Percentiles rank a stretch among this genome's conserved stretches.
These are phyloP conservation scores for Helleia helle DNA, from an alignment of 2,888 invertebrate species.

Conservation along the genomic window DNA sequence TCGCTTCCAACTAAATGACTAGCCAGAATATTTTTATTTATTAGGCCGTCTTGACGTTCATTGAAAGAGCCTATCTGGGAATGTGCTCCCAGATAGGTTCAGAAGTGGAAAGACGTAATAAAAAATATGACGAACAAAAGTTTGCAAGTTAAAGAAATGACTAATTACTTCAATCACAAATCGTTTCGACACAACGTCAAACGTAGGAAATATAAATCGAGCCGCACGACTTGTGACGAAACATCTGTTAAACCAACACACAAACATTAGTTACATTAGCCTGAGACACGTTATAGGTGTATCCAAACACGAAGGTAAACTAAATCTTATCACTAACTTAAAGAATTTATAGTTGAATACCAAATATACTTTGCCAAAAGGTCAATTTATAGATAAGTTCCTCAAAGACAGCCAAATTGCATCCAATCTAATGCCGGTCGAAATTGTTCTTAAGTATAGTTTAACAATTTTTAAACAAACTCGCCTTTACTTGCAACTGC, in stretches of 20 bases:
- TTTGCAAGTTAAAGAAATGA: too few relatives aligned
- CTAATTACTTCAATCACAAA: constrained; percentile 7
- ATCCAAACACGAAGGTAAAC: neutral
- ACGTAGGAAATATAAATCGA: constrained; percentile 11
- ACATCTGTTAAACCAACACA: constrained; percentile 17
- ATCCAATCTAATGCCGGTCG: neutral
- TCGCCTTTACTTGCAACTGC: too few relatives aligned
- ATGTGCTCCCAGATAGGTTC: too few relatives aligned
- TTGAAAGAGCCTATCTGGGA: too few relatives aligned
- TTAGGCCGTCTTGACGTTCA: too few relatives aligned
- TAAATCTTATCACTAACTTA: neutral
- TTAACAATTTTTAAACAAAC: too few relatives aligned
- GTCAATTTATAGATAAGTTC: neutral
- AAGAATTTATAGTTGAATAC: too few relatives aligned
- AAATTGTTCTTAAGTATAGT: neutral
- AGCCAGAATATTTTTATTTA: too few relatives aligned
- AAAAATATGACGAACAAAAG: too few relatives aligned
- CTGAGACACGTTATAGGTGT: constrained; percentile 15
- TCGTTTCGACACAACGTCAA: constrained; percentile 12
- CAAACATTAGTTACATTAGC: constrained; percentile 19
- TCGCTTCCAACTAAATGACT: too few relatives aligned
- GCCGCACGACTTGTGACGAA: constrained; percentile 20
- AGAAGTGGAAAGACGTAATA: too few relatives aligned
- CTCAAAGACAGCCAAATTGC: neutral
- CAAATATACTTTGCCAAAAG: too few relatives aligned